Percentiles rank a stretch among this genome's conserved stretches.
These are phyloP conservation scores for Yponomeuta malinellus DNA, from an alignment of 2,888 invertebrate species.

Conservation along the genomic window DNA sequence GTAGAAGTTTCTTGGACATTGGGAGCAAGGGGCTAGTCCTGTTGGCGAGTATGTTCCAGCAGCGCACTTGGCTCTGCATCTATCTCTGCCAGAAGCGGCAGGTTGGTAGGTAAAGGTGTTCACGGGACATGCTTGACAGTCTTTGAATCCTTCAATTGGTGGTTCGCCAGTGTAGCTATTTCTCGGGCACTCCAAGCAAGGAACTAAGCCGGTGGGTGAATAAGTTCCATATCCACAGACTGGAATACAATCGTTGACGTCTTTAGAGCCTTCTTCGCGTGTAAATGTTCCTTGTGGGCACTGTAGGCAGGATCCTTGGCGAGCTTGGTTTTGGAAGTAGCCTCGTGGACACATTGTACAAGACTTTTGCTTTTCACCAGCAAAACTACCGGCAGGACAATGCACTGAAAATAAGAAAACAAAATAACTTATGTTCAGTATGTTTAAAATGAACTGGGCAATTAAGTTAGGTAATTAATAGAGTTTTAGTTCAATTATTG, in stretches of 20 bases:
- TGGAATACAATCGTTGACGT: conserved; percentile 89
- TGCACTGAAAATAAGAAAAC: conserved; percentile 79
- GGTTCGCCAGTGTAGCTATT: conserved; percentile 93
- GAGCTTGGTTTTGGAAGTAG: conserved; percentile 93
- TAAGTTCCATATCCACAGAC: conserved; percentile 98
- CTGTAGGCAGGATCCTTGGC: conserved; percentile 91
- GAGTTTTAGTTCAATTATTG: neutral
- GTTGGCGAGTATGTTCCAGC: conserved; percentile 95
- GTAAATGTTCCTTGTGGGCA: conserved; percentile 97
- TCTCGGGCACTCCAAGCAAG: conserved; percentile 94
- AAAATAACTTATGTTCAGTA: neutral
- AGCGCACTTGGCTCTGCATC: conserved; percentile 91
- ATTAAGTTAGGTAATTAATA: too few species aligned
- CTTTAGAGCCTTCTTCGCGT: conserved; percentile 91
- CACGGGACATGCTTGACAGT: conserved; percentile 94
- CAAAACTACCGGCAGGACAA: conserved; percentile 97
- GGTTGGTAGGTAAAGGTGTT: conserved; percentile 94
- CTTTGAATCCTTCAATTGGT: conserved; percentile 92
- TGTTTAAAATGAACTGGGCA: neutral
- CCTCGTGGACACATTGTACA: conserved; percentile 95
- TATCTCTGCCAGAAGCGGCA: conserved; percentile 87
- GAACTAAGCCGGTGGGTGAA: conserved; percentile 94
- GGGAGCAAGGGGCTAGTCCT: conserved; percentile 94
- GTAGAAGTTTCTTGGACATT: conserved; percentile 94
- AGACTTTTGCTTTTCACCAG: conserved; percentile 90